Evolutionary conservation across 2,113 vertebrate species (phyloP).

Genomic region (Chrysochloris asiatica): DNA sequence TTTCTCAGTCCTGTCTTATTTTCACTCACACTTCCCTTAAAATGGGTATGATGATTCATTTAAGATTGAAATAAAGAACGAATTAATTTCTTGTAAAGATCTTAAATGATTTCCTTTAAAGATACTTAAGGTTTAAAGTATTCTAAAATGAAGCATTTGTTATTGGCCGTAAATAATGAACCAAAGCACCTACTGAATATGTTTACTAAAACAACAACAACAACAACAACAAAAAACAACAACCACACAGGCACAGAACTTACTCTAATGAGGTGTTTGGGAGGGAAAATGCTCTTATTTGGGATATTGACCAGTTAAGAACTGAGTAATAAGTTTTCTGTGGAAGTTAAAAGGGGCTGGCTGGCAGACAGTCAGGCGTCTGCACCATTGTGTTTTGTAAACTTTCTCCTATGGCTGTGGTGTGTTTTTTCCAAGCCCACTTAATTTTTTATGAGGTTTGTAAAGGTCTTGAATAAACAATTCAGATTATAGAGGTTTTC

Average conservation of each 20-base stretch:
- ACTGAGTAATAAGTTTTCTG: constrained; percentile 66
- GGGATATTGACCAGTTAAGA: constrained; percentile 58
- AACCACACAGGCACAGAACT: neutral
- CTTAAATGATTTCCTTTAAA: constrained; percentile 54
- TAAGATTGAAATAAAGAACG: constrained; percentile 43
- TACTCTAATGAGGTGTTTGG: constrained; percentile 17
- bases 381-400: constrained; percentile 52
- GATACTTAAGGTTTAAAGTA: constrained; percentile 59
- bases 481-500: constrained; percentile 58
- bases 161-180: constrained; percentile 64
- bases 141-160: constrained; percentile 41
- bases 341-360: constrained; percentile 52
- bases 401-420: neutral
- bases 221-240: neutral
- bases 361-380: constrained; percentile 42
- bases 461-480: constrained; percentile 58
- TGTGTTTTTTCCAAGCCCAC: constrained; percentile 55
- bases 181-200: neutral
- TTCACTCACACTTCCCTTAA: constrained; percentile 19
- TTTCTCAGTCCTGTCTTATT: neutral
- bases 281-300: constrained; percentile 64
- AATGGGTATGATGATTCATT: neutral
- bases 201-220: constrained; percentile 20
- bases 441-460: constrained; percentile 75
- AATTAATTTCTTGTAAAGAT: constrained; percentile 50